phyloP scores from a whole-genome alignment of 2,888 invertebrate genomes.

The Selenia dentaria region DNA sequence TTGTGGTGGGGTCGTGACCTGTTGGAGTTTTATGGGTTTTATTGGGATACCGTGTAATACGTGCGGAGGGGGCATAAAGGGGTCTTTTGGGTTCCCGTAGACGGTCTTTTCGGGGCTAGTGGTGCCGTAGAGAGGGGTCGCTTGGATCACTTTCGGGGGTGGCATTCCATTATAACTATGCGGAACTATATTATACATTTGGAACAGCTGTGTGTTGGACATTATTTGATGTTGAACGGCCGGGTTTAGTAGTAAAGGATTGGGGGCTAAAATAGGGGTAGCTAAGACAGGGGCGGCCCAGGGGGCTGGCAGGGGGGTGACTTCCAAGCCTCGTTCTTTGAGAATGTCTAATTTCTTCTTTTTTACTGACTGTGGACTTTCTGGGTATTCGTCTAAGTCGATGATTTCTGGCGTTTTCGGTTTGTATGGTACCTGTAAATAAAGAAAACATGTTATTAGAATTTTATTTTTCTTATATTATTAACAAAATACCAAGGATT shows the following conservation, averaged over 20 bases:
- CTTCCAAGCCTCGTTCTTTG: constrained; percentile 90
- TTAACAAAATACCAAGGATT: no score
- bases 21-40: constrained; percentile 48
- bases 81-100: constrained; percentile 90
- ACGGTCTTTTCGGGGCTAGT: constrained; percentile 85
- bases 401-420: constrained; percentile 87
- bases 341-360: constrained; percentile 90
- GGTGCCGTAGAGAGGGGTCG: constrained; percentile 86
- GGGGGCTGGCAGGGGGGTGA: constrained; percentile 86
- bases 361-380: constrained; percentile 75
- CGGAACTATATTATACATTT: constrained; percentile 69
- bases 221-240: constrained; percentile 74
- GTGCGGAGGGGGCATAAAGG: constrained; percentile 83
- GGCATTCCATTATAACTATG: constrained; percentile 55
- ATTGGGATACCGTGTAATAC: constrained; percentile 73
- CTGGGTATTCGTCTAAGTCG: constrained; percentile 84
- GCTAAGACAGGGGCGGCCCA: constrained; percentile 37
- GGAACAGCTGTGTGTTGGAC: constrained; percentile 76
- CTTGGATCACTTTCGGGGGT: constrained; percentile 86
- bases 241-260: constrained; percentile 59
- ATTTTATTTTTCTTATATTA: no score
- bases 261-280: constrained; percentile 37
- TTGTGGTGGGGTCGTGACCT: constrained; percentile 64
- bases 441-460: no score
- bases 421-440: constrained; percentile 82